Conservation (phyloP, 2,888 invertebrate genomes). For the Autographa pulchrina region DNA sequence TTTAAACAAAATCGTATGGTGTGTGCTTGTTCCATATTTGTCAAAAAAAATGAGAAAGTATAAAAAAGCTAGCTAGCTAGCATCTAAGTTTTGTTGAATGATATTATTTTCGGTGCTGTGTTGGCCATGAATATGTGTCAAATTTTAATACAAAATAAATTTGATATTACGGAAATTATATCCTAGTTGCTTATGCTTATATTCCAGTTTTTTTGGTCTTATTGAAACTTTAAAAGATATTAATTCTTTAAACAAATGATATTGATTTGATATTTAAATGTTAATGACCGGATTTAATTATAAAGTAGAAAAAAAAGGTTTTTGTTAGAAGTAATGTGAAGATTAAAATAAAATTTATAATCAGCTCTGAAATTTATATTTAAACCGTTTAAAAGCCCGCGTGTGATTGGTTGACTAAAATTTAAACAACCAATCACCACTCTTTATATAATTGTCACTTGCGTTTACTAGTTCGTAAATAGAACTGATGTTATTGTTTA, state of each 20-base stretch:
- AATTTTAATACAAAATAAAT: background rate
- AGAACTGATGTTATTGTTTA: background rate
- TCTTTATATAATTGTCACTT: background rate
- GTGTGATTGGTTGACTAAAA: background rate
- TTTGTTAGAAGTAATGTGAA: background rate
- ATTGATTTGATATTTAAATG: background rate
- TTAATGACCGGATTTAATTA: background rate
- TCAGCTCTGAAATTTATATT: background rate
- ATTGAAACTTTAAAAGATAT: background rate
- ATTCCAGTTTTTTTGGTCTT: background rate
- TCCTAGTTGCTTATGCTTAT: conserved; percentile 1
- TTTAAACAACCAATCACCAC: background rate
- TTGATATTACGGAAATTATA: background rate
- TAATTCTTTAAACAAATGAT: too few relatives aligned
- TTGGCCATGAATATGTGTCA: background rate
- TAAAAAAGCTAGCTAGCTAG: background rate
- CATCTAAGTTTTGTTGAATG: background rate
- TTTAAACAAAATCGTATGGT: too few relatives aligned
- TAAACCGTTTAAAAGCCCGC: background rate
- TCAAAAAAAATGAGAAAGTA: background rate
- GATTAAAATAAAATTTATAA: background rate
- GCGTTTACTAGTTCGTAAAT: background rate
- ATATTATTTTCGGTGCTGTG: background rate
- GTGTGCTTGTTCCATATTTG: background rate
- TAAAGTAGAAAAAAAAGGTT: background rate